Evolutionary conservation across 2,797 vertebrate species (phyloP).

Genomic region (Emydoidea blandingii): DNA sequence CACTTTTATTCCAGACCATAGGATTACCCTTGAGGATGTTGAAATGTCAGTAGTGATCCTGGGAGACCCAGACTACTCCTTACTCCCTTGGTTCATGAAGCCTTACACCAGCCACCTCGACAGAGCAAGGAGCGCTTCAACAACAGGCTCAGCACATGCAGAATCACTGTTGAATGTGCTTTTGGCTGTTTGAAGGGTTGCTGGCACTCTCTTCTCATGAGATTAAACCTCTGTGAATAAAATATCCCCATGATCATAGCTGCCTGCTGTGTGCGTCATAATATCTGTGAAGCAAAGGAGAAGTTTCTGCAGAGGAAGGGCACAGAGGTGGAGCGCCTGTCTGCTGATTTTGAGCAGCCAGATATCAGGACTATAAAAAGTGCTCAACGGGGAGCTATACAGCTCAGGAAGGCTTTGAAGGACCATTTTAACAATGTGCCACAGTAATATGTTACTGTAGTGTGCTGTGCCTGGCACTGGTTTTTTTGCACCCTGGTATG

Average conservation of each 20-base stretch:
- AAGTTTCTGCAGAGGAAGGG: not conserved
- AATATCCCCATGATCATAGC: not conserved
- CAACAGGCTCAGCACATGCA: not conserved
- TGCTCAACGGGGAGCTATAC: not conserved
- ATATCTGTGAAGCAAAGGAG: not conserved
- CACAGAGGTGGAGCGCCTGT: not conserved
- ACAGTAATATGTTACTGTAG: not conserved
- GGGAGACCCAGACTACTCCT: not conserved
- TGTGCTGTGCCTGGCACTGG: too few species aligned
- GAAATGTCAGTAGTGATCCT: not conserved
- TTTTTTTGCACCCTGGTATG: not conserved
- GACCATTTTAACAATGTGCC: not conserved
- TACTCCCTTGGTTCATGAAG: not conserved
- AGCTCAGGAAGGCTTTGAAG: not conserved
- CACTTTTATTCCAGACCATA: not conserved
- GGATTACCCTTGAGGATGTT: not conserved
- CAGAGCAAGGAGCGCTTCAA: not conserved
- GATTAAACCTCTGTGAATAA: not conserved
- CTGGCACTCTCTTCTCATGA: not conserved
- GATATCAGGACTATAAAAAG: not conserved
- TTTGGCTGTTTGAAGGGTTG: not conserved
- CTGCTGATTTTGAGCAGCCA: not conserved
- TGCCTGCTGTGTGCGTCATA: not conserved
- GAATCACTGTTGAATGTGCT: not conserved
- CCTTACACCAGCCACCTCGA: not conserved